Evolutionary conservation across 2,113 vertebrate genomes (phyloP).

Genomic region (Paracanthobrama guichenoti): DNA sequence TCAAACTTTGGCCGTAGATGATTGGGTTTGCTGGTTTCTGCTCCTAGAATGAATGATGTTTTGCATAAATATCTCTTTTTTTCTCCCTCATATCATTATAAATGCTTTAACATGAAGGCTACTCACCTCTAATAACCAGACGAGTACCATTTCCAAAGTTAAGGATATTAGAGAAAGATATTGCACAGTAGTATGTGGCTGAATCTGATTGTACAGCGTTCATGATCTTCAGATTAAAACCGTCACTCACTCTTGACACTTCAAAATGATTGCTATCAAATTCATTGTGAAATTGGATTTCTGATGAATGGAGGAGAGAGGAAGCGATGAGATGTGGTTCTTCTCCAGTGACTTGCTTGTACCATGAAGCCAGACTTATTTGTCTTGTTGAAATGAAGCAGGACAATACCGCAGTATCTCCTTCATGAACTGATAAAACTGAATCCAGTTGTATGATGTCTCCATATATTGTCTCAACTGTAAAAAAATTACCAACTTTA

Average conservation of each 20-base stretch:
- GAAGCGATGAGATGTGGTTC: slow-evolving; percentile 21
- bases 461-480: not conserved
- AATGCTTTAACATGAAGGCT: not conserved
- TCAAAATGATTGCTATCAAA: not conserved
- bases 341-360: slow-evolving; percentile 19
- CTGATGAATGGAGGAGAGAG: not conserved
- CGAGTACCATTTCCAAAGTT: not conserved
- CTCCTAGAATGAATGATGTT: not conserved
- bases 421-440: slow-evolving; percentile 6
- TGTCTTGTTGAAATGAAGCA: not conserved
- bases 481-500: not conserved
- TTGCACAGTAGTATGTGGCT: not conserved
- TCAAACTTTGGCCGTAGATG: not conserved
- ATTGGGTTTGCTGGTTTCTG: not conserved
- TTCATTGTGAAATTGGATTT: not conserved
- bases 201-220: not conserved
- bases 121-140: slow-evolving; percentile 16
- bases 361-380: not conserved
- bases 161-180: not conserved
- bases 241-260: not conserved
- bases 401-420: not conserved
- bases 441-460: not conserved
- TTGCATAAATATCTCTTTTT: not conserved
- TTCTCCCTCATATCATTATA: too few species aligned
- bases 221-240: not conserved